Percentiles rank a stretch among this genome's conserved stretches.
Evolutionary conservation across 2,113 vertebrate species (phyloP).

Genomic region (Trematomus loennbergii): DNA sequence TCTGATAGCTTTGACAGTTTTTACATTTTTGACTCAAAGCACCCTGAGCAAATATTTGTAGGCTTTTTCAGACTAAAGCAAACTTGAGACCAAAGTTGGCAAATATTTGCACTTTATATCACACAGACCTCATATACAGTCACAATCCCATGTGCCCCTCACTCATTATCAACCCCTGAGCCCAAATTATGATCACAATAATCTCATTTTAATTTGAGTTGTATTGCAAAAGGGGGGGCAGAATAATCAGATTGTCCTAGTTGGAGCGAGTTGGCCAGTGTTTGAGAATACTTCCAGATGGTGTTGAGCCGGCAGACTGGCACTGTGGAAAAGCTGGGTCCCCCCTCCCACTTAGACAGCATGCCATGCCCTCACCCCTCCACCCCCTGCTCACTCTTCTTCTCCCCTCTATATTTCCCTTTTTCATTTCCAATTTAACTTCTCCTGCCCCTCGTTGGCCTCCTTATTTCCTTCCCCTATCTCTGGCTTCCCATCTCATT

Average conservation of each 20-base stretch:
- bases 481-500: constrained; percentile 47
- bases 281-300: constrained; percentile 92
- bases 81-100: constrained; percentile 70
- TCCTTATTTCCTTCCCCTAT: constrained; percentile 42
- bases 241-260: constrained; percentile 80
- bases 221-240: constrained; percentile 56
- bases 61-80: constrained; percentile 64
- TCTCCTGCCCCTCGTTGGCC: constrained; percentile 28
- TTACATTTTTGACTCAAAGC: constrained; percentile 69
- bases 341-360: constrained; percentile 77
- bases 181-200: constrained; percentile 77
- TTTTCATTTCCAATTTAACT: constrained; percentile 17
- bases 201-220: constrained; percentile 83
- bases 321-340: constrained; percentile 80
- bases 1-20: constrained; percentile 63
- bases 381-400: constrained; percentile 30
- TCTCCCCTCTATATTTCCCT: constrained; percentile 20
- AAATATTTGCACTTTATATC: constrained; percentile 74
- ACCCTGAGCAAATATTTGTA: constrained; percentile 67
- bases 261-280: constrained; percentile 81
- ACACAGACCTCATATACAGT: constrained; percentile 60
- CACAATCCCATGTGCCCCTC: constrained; percentile 56
- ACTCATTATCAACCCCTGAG: constrained; percentile 70
- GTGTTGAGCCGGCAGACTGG: constrained; percentile 86
- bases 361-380: constrained; percentile 73